These are phyloP conservation scores for Drosophila limbata DNA, from an alignment of 2,888 invertebrate genomes.

Conservation along the genomic window DNA sequence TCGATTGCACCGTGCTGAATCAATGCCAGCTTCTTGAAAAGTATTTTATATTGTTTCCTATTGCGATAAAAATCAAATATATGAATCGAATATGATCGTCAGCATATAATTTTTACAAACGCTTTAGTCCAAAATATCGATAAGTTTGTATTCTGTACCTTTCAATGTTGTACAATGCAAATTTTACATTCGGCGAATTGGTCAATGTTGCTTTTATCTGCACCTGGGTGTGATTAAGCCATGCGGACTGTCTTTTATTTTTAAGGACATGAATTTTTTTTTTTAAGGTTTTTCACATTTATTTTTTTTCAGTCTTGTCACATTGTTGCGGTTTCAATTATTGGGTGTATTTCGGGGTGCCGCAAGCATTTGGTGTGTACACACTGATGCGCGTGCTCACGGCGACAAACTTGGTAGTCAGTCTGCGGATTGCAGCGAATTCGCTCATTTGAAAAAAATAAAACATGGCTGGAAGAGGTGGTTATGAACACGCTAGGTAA, in stretches of 20 bases:
- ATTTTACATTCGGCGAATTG: constrained; percentile 49
- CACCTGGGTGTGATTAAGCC: constrained; percentile 5
- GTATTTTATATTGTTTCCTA: background rate
- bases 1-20: constrained; percentile 14
- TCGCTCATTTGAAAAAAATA: constrained; percentile 85
- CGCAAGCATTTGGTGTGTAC: constrained; percentile 51
- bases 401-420: constrained; percentile 58
- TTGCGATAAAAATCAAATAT: too few relatives aligned
- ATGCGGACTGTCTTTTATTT: background rate
- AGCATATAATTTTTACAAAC: background rate
- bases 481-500: constrained; percentile 94
- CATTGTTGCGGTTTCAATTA: background rate
- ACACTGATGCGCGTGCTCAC: constrained; percentile 65
- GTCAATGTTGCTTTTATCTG: constrained; percentile 48
- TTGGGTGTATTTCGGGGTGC: constrained; percentile 33
- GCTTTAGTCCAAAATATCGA: constrained; percentile 3
- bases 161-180: constrained; percentile 35
- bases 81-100: background rate
- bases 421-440: constrained; percentile 76
- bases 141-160: background rate
- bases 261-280: background rate
- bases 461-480: constrained; percentile 96
- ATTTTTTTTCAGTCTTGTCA: background rate
- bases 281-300: background rate
- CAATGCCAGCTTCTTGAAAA: background rate